phyloP scores from a whole-genome alignment of 1,140 invertebrate species.

The Anoplolepis gracilipes region DNA sequence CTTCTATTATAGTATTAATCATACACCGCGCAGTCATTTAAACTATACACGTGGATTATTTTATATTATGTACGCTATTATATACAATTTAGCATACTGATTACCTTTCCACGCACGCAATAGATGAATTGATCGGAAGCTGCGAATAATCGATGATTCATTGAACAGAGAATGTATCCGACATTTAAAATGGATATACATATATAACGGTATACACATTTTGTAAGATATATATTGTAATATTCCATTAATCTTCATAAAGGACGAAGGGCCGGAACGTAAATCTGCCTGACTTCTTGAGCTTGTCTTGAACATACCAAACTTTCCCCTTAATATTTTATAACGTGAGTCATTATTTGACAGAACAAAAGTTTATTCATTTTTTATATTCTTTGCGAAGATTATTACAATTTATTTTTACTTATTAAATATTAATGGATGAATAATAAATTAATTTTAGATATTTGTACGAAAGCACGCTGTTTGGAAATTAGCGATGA shows the following conservation, averaged over 20 bases:
- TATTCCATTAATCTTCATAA: conserved; percentile 25
- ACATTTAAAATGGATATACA: conserved; percentile 29
- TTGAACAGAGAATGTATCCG: neutral
- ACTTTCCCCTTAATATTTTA: neutral
- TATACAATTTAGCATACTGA: neutral
- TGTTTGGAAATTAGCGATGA: neutral
- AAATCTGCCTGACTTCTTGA: neutral
- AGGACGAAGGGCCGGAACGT: neutral
- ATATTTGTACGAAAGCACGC: neutral
- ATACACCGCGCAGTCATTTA: neutral
- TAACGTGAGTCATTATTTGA: neutral
- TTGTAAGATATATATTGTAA: neutral
- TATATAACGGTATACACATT: neutral
- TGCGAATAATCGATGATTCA: conserved; percentile 5
- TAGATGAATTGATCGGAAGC: neutral
- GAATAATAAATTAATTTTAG: neutral
- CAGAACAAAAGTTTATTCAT: neutral
- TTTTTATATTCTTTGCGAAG: neutral
- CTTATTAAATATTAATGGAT: neutral
- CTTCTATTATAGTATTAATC: conserved; percentile 21
- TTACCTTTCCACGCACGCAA: neutral
- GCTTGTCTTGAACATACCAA: neutral
- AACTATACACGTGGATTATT: neutral
- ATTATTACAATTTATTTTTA: neutral
- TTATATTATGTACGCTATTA: neutral